Conservation (phyloP, 2,797 vertebrate species). For the Ambastaia sidthimunki region DNA sequence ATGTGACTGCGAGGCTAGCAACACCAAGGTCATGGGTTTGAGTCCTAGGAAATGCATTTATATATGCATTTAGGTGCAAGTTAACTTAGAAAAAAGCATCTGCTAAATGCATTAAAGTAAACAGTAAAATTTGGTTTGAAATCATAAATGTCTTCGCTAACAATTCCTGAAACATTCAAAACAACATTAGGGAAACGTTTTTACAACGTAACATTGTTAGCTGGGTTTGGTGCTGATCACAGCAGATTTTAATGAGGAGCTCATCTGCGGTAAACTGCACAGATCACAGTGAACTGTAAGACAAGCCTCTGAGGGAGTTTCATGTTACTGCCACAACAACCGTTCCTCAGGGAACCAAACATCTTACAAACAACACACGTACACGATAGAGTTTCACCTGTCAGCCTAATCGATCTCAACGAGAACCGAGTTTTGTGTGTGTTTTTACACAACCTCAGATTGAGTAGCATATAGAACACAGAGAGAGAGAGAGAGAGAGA, state of each 20-base stretch:
- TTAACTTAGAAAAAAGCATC: no score
- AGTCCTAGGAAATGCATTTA: no score
- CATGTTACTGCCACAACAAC: conserved; percentile 68
- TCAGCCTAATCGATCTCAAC: conserved; percentile 42
- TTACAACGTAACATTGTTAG: no score
- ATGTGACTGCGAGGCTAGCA: conserved; percentile 64
- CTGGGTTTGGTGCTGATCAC: background rate
- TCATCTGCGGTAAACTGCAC: conserved; percentile 36
- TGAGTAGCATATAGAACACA: conserved; percentile 11
- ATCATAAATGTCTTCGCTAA: background rate
- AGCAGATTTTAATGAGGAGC: conserved; percentile 43
- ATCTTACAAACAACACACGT: conserved; percentile 6
- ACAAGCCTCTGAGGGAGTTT: conserved; percentile 60
- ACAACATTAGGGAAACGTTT: no score
- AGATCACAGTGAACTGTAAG: conserved; percentile 40
- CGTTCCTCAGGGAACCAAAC: conserved; percentile 42
- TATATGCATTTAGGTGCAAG: no score
- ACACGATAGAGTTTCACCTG: conserved; percentile 30
- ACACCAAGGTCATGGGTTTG: no score
- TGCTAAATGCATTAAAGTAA: background rate
- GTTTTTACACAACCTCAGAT: conserved; percentile 26
- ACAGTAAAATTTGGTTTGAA: background rate
- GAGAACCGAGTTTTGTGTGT: conserved; percentile 22
- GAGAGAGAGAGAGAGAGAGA: conserved; percentile 43
- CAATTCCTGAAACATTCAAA: no score